Evolutionary conservation across 35 echinoderm and acorn worm species (phyloP).

Genomic region (Ophiothrix spiculata): DNA sequence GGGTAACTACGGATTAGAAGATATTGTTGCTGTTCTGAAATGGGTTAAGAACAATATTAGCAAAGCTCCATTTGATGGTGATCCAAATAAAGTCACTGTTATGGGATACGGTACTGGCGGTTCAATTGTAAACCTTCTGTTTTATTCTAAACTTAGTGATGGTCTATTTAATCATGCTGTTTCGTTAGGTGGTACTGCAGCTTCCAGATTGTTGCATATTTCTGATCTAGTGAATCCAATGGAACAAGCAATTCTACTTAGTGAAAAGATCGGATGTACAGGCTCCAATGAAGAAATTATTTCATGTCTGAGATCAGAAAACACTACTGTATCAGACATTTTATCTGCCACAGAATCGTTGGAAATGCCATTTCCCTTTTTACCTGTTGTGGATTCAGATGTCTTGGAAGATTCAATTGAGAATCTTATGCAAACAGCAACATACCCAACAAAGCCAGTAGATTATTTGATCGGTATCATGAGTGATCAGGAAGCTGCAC

Average conservation of each 20-base stretch:
- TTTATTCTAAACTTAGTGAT: not conserved
- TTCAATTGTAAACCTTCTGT: not conserved
- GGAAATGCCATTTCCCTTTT: conserved; percentile 25
- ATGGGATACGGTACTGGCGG: conserved; percentile 30
- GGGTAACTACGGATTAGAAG: conserved; percentile 25
- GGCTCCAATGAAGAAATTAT: not conserved
- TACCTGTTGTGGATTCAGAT: conserved; percentile 58
- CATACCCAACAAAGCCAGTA: not conserved
- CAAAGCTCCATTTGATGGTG: conserved; percentile 35
- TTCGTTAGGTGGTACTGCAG: conserved; percentile 3
- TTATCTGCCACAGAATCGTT: not conserved
- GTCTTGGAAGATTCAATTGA: not conserved
- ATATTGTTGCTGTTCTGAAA: conserved; percentile 18
- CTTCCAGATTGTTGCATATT: not conserved
- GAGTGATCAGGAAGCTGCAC: not conserved
- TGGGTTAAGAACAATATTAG: conserved; percentile 40
- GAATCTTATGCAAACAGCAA: not conserved
- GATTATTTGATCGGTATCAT: not conserved
- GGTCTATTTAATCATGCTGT: conserved; percentile 33
- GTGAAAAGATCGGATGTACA: not conserved
- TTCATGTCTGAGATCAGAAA: conserved; percentile 10
- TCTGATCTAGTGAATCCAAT: not conserved
- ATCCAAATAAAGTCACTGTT: conserved; percentile 29
- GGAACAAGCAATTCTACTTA: not conserved
- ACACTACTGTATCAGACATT: not conserved